Conservation (phyloP, 2,113 vertebrate genomes). For the Oreochromis aureus region DNA sequence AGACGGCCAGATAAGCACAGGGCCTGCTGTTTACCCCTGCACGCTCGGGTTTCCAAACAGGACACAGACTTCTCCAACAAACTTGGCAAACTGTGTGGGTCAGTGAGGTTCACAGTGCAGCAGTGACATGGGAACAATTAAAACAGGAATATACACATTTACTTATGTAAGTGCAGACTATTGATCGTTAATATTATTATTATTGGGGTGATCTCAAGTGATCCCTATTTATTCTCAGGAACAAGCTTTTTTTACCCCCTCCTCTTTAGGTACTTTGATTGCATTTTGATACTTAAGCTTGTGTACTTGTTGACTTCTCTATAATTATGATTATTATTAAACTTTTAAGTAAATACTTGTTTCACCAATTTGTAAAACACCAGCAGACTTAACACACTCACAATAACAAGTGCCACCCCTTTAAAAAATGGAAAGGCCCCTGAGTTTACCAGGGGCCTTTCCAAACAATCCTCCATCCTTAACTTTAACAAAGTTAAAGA, state of each 20-base stretch:
- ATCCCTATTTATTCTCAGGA: background rate
- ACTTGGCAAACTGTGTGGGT: background rate
- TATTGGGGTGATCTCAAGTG: background rate
- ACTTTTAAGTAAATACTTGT: background rate
- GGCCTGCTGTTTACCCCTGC: constrained; percentile 13
- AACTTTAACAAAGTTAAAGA: background rate
- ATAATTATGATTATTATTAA: background rate
- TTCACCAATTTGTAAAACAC: background rate
- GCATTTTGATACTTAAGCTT: background rate
- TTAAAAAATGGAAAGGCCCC: background rate
- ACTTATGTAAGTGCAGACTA: background rate
- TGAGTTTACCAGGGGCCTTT: background rate
- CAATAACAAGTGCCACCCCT: background rate
- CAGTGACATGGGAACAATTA: background rate
- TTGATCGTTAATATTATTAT: no score
- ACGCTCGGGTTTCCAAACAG: constrained; percentile 24
- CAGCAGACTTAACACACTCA: background rate
- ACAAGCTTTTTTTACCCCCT: background rate
- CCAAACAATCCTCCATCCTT: no score
- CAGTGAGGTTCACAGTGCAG: background rate
- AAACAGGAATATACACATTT: background rate
- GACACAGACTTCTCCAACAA: background rate
- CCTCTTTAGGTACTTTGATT: background rate
- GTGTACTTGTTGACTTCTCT: background rate
- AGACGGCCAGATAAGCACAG: background rate